Evolutionary conservation across 1,140 invertebrate genomes (phyloP), one percentile per base, ranked within the genome.

Genomic region (Gonatopus flavifemur): DNA sequence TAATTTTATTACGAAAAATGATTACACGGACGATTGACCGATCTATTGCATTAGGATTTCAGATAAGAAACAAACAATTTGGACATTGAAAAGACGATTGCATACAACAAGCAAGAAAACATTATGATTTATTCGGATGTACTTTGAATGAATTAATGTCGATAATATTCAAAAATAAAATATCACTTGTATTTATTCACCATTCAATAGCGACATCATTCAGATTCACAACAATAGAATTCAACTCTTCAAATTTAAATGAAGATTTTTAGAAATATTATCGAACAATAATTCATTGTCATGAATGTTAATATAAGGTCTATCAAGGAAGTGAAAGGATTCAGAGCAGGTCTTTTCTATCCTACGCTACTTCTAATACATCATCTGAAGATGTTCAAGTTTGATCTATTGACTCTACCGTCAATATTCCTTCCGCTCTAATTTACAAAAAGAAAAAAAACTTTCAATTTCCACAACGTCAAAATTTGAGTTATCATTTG

Each of bases 81-180:
- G n/a, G n/a, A n/a, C n/a, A n/a, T n/a, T n/a, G n/a, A 62, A 47
- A 44, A 28, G 37, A 9, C 20, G 16, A 31, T 42, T 40, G 51
- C 52, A 60, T 46, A 66, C 53, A 65, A 54, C 52, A 69, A 70
- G 61, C 64, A 58, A 62, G 63, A 53, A 59, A 62, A 61, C 41
- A 56, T 50, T 54, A 57, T 49, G 56, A 59, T 56, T 59, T 59
- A n/a, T n/a, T 28, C 35, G 25, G 30, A 36, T 51, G n/a, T n/a
- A 36, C 31, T 30, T 44, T 19, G 19, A 46, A 59, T 53, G 49
- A 63, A 70, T 64, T 39, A 42, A 59, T 55, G 45, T 53, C 36
- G 9, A 24, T 39, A 41, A 33, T 45, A 41, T 53, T 5, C 18
- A 46, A n/a, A 49, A 49, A 40, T 6, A 28, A 28, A 28, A n/a